phyloP scores from a whole-genome alignment of 2,888 invertebrate genomes.

The Noctua fimbriata region DNA sequence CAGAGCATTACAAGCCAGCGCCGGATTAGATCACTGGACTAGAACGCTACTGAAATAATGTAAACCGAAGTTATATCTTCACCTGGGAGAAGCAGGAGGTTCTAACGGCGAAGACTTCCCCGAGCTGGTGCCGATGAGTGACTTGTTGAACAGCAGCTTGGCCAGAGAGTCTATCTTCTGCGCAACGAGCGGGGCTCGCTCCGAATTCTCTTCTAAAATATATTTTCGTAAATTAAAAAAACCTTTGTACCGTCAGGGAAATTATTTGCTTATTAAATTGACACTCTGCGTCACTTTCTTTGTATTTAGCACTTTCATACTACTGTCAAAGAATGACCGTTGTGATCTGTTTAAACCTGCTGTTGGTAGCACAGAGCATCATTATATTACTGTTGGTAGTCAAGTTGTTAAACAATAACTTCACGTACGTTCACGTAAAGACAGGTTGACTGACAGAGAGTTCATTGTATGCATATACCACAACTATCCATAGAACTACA shows the following conservation, averaged over 20 bases:
- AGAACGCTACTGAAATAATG: not conserved
- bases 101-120: conserved; percentile 87
- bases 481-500: not conserved
- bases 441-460: not conserved
- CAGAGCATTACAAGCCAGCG: not conserved
- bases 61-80: conserved; percentile 17
- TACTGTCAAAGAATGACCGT: not conserved
- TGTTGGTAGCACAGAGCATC: not conserved
- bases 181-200: conserved; percentile 92
- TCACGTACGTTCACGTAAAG: too few relatives aligned
- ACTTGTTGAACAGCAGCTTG: conserved; percentile 93
- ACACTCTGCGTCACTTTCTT: not conserved
- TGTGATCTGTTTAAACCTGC: not conserved
- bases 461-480: not conserved
- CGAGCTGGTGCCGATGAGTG: conserved; percentile 85
- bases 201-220: conserved; percentile 86
- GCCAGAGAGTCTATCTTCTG: conserved; percentile 94
- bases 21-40: not conserved
- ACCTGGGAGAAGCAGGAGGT: conserved; percentile 85
- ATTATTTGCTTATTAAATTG: not conserved
- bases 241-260: not conserved
- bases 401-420: too few relatives aligned
- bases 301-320: not conserved
- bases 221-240: not conserved
- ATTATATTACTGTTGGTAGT: too few relatives aligned